Evolutionary conservation across 2,888 invertebrate species (phyloP).

Genomic region (Coelopa pilipes): DNA sequence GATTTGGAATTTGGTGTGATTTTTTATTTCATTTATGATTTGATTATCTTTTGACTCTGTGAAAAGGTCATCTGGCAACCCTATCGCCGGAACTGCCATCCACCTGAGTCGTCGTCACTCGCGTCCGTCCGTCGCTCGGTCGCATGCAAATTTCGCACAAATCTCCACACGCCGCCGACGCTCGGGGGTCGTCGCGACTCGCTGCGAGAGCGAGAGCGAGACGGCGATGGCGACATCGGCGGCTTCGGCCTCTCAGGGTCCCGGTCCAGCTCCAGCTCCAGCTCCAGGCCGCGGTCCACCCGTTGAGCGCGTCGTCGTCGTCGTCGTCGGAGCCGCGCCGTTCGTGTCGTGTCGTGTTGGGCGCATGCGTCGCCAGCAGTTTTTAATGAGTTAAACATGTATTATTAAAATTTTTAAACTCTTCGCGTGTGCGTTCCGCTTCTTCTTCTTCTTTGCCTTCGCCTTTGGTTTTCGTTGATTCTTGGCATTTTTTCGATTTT

Average conservation of each 20-base stretch:
- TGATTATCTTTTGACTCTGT: too few relatives aligned
- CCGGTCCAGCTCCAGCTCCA: background rate
- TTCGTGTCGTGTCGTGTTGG: conserved; percentile 2
- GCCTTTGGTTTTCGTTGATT: conserved; percentile 29
- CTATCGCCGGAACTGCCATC: background rate
- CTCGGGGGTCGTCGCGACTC: too few relatives aligned
- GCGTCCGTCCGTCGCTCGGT: background rate
- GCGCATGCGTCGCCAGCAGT: conserved; percentile 34
- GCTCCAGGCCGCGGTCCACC: background rate
- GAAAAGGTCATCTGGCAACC: conserved; percentile 21
- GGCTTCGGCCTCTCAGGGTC: too few relatives aligned
- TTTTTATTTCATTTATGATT: too few relatives aligned
- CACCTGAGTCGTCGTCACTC: background rate
- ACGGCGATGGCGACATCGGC: too few relatives aligned
- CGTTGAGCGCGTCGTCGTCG: conserved; percentile 36
- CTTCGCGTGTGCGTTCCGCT: too few relatives aligned
- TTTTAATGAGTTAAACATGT: conserved; percentile 54
- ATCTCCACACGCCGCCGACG: background rate
- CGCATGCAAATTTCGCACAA: conserved; percentile 30
- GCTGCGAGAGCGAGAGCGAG: too few relatives aligned
- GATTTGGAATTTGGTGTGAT: too few relatives aligned
- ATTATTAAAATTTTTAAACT: conserved; percentile 45
- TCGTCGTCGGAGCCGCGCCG: conserved; percentile 8
- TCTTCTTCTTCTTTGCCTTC: too few relatives aligned
- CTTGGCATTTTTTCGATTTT: conserved; percentile 27